Evolutionary conservation across 2,888 invertebrate species (phyloP).

Genomic region (Drosophila rellima): DNA sequence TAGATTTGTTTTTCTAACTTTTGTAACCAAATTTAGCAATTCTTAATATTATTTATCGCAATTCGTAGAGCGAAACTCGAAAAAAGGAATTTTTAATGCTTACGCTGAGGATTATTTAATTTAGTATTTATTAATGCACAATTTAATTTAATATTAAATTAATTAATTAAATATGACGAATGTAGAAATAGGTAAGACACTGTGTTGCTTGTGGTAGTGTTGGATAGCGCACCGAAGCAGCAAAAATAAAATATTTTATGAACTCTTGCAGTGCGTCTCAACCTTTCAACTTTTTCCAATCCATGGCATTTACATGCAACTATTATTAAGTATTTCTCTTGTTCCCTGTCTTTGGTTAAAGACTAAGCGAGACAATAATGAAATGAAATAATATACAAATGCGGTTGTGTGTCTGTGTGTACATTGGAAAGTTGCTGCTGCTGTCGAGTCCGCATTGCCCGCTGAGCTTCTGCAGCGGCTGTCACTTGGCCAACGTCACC

Average conservation of each 20-base stretch:
- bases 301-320: conserved; percentile 53
- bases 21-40: too few relatives aligned
- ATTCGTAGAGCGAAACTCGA: too few relatives aligned
- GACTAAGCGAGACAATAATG: conserved; percentile 69
- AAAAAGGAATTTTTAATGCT: too few relatives aligned
- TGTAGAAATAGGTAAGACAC: not conserved
- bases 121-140: too few relatives aligned
- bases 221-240: not conserved
- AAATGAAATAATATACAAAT: conserved; percentile 63
- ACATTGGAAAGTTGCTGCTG: conserved; percentile 75
- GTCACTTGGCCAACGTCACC: conserved; percentile 64
- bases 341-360: conserved; percentile 36
- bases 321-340: conserved; percentile 44
- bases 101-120: too few relatives aligned
- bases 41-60: too few relatives aligned
- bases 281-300: conserved; percentile 22
- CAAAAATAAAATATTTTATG: not conserved
- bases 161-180: too few relatives aligned
- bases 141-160: too few relatives aligned
- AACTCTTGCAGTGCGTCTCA: not conserved
- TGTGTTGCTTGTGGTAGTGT: not conserved
- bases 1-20: too few relatives aligned
- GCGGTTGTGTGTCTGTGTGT: conserved; percentile 49
- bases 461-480: conserved; percentile 66
- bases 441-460: conserved; percentile 52